Base-by-base conservation (phyloP, 2,888 invertebrate species). In the Artemia sinica region DNA sequence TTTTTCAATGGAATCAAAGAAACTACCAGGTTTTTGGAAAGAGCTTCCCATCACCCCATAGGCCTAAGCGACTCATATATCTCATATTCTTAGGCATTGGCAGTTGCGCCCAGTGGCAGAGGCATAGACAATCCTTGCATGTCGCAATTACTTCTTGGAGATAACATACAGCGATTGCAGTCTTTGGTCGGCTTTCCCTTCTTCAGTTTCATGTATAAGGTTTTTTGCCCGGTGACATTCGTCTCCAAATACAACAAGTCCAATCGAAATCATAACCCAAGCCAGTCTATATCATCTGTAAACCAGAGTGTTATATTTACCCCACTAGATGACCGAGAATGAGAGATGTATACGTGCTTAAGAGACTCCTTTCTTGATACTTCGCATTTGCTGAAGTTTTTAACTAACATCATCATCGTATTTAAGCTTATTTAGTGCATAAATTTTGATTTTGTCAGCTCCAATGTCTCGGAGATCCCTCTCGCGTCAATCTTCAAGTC, bases 401-500 rank as follows among this genome's bases (percentile, higher is more conserved):
- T n/a, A 58, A 58, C 14, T 58, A 58, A 58, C 41, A 28, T 28
- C 28, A 4, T 28, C 13, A 63, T 67, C 52, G 11, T 58, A 66
- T 66, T 70, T 68, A 75, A 88, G 87, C 83, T 95, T 95, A 78
- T 92, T 95, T 13, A 95, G 80, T 2, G 87, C 74, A 77, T 89
- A 85, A 49, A 97, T 95, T 69, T 89, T 87, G 66, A 98, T 89
- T 79, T 87, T 88, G 2, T 78, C 78, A 4, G 97, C 95, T 65
- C 97, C 97, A 75, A 99, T 96, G 78, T 99, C 98, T 72, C 84
- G 80, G 71, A 99, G 82, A 81, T 99, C 98, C 65, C 98, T 81
- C 78, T 96, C 95, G 97, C 92, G 81, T 99, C 98, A 77, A 94
- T 96, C 80, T 91, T 92, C 73, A 99, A 84, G 80, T 99, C 98